These are phyloP conservation scores for Xanthorhoe spadicearia DNA, from an alignment of 2,888 invertebrate genomes.

Conservation along the genomic window DNA sequence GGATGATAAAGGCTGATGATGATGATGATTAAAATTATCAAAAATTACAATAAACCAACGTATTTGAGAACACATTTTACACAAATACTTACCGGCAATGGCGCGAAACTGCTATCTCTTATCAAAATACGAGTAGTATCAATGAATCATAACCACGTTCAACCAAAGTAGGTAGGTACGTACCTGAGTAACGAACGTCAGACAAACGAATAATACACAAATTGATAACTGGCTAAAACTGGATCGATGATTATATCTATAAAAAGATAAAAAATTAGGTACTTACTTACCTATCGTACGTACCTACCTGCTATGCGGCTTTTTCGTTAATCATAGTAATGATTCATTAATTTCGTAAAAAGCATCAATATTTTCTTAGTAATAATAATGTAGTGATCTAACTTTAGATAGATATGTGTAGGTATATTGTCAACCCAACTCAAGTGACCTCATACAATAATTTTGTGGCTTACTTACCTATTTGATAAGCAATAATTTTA, in stretches of 20 bases:
- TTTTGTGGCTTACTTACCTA: too few relatives aligned
- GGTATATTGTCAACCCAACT: too few relatives aligned
- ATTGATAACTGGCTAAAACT: background rate
- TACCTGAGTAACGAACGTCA: too few relatives aligned
- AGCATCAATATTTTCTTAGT: conserved; percentile 1
- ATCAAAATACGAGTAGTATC: too few relatives aligned
- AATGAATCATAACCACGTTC: conserved; percentile 5
- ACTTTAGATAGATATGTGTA: too few relatives aligned
- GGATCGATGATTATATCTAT: conserved; percentile 16
- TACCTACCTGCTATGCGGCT: background rate
- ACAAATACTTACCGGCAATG: background rate
- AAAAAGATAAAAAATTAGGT: background rate
- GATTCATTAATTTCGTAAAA: background rate
- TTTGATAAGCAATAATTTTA: too few relatives aligned
- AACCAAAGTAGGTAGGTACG: too few relatives aligned
- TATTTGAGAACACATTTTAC: background rate
- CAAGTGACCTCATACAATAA: too few relatives aligned
- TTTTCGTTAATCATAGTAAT: background rate
- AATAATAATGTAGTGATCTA: too few relatives aligned
- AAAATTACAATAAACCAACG: conserved; percentile 6
- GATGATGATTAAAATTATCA: too few relatives aligned
- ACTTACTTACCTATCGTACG: background rate
- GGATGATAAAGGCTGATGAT: too few relatives aligned
- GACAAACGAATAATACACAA: background rate
- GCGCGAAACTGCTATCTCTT: background rate